These are phyloP conservation scores for Melanerpes aurifrons DNA, from an alignment of 2,113 vertebrate species.

Conservation along the genomic window DNA sequence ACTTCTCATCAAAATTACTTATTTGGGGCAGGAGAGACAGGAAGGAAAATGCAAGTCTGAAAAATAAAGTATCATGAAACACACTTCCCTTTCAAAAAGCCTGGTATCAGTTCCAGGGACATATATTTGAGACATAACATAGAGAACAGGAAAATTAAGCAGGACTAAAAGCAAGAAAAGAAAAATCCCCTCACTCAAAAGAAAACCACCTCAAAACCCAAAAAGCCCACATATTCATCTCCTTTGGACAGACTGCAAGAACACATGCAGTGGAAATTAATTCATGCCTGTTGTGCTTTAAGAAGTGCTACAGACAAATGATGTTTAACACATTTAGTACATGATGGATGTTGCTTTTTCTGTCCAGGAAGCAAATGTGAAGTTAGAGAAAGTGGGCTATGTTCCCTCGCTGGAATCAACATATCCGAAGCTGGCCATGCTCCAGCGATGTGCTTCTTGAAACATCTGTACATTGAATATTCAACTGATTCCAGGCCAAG, in stretches of 20 bases:
- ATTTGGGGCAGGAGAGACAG: neutral
- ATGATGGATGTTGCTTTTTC: constrained; percentile 42
- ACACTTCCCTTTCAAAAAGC: neutral
- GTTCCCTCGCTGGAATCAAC: constrained; percentile 16
- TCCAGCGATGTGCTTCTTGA: constrained; percentile 20
- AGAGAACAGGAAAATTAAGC: neutral
- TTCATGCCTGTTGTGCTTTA: constrained; percentile 19
- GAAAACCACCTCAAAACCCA: neutral
- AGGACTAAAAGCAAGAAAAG: neutral
- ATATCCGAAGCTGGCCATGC: neutral
- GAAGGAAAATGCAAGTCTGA: neutral
- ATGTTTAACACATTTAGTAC: constrained; percentile 52
- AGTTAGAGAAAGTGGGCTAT: neutral
- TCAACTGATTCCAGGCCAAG: neutral
- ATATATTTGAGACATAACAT: neutral
- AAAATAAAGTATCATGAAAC: constrained; percentile 16
- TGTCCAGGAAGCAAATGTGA: constrained; percentile 47
- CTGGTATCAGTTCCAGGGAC: neutral
- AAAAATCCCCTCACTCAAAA: neutral
- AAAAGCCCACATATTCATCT: neutral
- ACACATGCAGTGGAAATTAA: constrained; percentile 37
- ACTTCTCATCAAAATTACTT: neutral
- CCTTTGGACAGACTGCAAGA: constrained; percentile 21
- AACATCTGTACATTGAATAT: constrained; percentile 26
- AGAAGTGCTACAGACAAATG: neutral